phyloP scores from a whole-genome alignment of 1,140 invertebrate species.

The Pogonomyrmex californicus region DNA sequence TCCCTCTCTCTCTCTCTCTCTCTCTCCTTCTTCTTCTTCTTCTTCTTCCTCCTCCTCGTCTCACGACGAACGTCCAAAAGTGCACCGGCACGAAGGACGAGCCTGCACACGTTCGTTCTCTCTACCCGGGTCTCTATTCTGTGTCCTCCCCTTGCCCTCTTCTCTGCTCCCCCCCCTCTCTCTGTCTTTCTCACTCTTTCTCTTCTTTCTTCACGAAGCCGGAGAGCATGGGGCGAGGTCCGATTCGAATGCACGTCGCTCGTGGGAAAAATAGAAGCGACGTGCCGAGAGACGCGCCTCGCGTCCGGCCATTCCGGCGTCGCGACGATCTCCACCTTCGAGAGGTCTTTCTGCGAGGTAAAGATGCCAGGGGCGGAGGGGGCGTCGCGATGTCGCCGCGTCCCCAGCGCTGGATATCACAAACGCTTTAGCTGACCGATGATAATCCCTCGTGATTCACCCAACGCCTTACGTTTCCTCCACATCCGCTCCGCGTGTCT shows the following conservation, averaged over 20 bases:
- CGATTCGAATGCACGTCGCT: constrained; percentile 30
- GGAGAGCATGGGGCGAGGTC: constrained; percentile 40
- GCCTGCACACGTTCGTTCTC: constrained; percentile 54
- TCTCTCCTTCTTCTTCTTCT: too few species aligned
- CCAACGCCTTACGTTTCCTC: neutral
- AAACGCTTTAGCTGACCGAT: constrained; percentile 8
- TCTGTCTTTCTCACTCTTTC: constrained; percentile 20
- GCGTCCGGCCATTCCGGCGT: neutral
- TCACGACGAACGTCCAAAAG: constrained; percentile 37
- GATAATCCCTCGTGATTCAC: constrained; percentile 15
- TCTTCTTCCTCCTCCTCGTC: constrained; percentile 36
- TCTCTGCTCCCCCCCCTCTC: neutral
- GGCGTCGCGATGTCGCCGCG: too few species aligned
- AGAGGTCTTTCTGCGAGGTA: neutral
- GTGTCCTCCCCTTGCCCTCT: neutral
- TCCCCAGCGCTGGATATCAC: constrained; percentile 21
- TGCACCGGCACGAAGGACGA: constrained; percentile 45
- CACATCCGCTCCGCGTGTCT: neutral
- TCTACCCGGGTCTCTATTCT: constrained; percentile 51
- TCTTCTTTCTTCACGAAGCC: constrained; percentile 41
- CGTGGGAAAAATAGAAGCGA: constrained; percentile 61
- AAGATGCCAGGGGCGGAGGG: too few species aligned
- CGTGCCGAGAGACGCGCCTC: neutral
- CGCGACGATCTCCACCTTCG: constrained; percentile 10
- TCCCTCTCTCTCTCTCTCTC: constrained; percentile 15